Evolutionary conservation across 2,888 invertebrate species (phyloP).

Genomic region (Tholera decimalis): DNA sequence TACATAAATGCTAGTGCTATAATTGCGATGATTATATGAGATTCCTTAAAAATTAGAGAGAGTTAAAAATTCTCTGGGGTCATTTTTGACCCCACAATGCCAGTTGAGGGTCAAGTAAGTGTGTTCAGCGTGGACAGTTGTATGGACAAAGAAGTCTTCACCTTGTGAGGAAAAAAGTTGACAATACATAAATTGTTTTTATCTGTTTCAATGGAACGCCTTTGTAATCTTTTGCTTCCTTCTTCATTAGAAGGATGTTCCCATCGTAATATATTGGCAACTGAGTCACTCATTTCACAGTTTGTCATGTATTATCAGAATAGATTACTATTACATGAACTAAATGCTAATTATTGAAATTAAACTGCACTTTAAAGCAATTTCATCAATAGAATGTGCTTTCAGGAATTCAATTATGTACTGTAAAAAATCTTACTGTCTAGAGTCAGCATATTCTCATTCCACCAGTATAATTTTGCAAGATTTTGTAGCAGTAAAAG

Average conservation of each 20-base stretch:
- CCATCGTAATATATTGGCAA: slow-evolving; percentile 12
- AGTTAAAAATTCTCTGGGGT: too few relatives aligned
- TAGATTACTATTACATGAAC: slow-evolving; percentile 1
- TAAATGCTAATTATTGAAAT: slow-evolving; percentile 15
- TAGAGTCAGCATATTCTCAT: neutral
- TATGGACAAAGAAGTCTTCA: slow-evolving; percentile 22
- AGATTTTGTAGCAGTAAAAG: neutral
- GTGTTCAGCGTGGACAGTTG: slow-evolving; percentile 2
- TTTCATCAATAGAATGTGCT: slow-evolving; percentile 3
- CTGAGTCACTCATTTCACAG: slow-evolving; percentile 18
- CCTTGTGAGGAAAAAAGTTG: slow-evolving; percentile 49
- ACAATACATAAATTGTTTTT: slow-evolving; percentile 44
- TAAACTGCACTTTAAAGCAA: too few relatives aligned
- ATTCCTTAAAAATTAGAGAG: too few relatives aligned
- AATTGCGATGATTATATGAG: too few relatives aligned
- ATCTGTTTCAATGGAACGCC: slow-evolving; percentile 44
- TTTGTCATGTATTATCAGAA: neutral
- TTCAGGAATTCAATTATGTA: slow-evolving; percentile 14
- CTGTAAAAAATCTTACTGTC: slow-evolving; percentile 7
- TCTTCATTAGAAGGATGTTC: slow-evolving; percentile 41
- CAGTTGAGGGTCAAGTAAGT: neutral
- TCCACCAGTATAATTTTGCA: neutral
- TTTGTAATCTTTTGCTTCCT: slow-evolving; percentile 51
- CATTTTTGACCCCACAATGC: too few relatives aligned
- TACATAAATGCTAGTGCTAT: too few relatives aligned